Conservation (phyloP, 92 coral and sea anemone genomes). For the Heliopora coerulea region DNA sequence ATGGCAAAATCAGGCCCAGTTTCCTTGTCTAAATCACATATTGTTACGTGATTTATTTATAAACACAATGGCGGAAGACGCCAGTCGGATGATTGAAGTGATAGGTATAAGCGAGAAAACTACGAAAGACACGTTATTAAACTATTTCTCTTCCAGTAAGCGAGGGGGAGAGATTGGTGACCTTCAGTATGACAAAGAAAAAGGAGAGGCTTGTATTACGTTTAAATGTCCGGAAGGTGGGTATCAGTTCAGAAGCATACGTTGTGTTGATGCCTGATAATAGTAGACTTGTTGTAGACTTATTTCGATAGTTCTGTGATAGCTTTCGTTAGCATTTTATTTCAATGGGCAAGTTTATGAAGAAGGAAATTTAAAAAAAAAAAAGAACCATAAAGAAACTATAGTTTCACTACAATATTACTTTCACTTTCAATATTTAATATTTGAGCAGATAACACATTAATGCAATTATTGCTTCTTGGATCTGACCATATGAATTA, state of each 20-base stretch:
- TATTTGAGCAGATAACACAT: too few species aligned
- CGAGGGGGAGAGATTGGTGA: constrained; percentile 30
- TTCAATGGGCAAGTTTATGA: too few species aligned
- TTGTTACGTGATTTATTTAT: too few species aligned
- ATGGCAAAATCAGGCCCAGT: too few species aligned
- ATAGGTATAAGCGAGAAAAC: constrained; percentile 10
- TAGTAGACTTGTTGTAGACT: not conserved
- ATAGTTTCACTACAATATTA: not conserved
- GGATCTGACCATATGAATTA: too few species aligned
- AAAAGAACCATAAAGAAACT: too few species aligned
- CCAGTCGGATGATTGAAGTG: constrained; percentile 8
- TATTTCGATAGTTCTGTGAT: not conserved
- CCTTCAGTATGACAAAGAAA: constrained; percentile 2
- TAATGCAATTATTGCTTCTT: too few species aligned
- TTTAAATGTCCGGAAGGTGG: constrained; percentile 15
- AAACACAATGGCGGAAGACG: constrained; percentile 25
- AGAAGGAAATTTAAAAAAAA: too few species aligned
- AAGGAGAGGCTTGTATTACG: constrained; percentile 1
- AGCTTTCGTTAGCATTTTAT: not conserved
- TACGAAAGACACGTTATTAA: constrained; percentile 10
- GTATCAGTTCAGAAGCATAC: not conserved
- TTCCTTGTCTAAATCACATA: too few species aligned
- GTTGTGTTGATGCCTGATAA: not conserved
- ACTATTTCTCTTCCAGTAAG: constrained; percentile 18
- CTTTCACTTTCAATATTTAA: not conserved